Conservation (phyloP, 2,113 vertebrate species). For the Lethenteron reissneri region DNA sequence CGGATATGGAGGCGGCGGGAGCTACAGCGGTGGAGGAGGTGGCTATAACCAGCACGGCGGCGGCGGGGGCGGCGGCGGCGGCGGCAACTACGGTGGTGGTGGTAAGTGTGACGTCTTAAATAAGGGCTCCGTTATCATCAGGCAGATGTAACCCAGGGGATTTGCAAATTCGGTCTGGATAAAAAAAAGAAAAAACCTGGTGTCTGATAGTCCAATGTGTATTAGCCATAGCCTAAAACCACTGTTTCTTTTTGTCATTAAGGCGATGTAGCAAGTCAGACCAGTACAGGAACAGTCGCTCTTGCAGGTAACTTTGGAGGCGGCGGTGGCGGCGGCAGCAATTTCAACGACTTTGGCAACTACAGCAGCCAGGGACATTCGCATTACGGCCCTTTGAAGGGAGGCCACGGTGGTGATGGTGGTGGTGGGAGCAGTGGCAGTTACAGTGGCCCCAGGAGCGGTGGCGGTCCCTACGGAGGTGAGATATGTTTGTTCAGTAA, state of each 20-base stretch:
- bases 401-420: conserved; percentile 34
- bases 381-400: conserved; percentile 48
- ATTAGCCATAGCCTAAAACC: too few relatives aligned
- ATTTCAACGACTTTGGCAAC: conserved; percentile 45
- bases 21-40: too few relatives aligned
- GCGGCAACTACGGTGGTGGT: conserved; percentile 48
- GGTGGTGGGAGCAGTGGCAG: too few relatives aligned
- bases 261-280: too few relatives aligned
- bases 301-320: conserved; percentile 16
- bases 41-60: conserved; percentile 46
- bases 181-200: too few relatives aligned
- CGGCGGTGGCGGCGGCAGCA: conserved; percentile 41
- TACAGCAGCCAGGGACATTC: conserved; percentile 40
- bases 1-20: conserved; percentile 7
- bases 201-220: too few relatives aligned
- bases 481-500: too few relatives aligned
- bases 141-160: conserved; percentile 6
- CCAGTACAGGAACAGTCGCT: too few relatives aligned
- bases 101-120: conserved; percentile 22
- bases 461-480: conserved; percentile 45
- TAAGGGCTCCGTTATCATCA: conserved; percentile 11
- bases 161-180: background rate
- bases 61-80: conserved; percentile 39
- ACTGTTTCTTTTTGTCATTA: too few relatives aligned
- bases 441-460: conserved; percentile 25